These are phyloP conservation scores for Hydrozoanthus gracilis DNA, from an alignment of 92 coral and sea anemone genomes.

Conservation along the genomic window DNA sequence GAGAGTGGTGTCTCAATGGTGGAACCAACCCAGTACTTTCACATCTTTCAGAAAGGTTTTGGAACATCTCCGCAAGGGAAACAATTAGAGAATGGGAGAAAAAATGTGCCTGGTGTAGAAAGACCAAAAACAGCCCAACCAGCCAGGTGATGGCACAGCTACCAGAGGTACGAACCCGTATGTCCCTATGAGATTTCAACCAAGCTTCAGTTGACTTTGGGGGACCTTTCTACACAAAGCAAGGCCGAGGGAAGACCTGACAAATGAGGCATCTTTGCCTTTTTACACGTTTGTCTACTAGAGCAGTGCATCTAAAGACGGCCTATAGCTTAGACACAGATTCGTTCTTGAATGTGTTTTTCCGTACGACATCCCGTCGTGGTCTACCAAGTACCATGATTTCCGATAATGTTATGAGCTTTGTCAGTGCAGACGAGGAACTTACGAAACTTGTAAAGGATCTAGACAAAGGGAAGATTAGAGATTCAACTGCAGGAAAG, in stretches of 20 bases:
- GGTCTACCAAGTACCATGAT: slow-evolving; percentile 59
- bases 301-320: slow-evolving; percentile 38
- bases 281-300: slow-evolving; percentile 29
- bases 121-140: slow-evolving; percentile 53
- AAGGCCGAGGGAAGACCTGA: slow-evolving; percentile 51
- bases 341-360: slow-evolving; percentile 60
- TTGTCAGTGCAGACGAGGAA: slow-evolving; percentile 67
- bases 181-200: slow-evolving; percentile 45
- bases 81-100: slow-evolving; percentile 62
- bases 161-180: slow-evolving; percentile 41
- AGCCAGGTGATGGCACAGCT: slow-evolving; percentile 64
- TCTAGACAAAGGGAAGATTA: slow-evolving; percentile 53
- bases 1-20: slow-evolving; percentile 49
- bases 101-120: slow-evolving; percentile 53
- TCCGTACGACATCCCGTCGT: slow-evolving; percentile 64
- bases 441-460: slow-evolving; percentile 54
- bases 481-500: slow-evolving; percentile 59
- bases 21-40: slow-evolving; percentile 65
- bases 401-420: slow-evolving; percentile 70
- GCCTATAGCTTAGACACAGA: slow-evolving; percentile 3
- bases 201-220: slow-evolving; percentile 53
- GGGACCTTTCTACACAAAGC: slow-evolving; percentile 59
- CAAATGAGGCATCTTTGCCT: neutral
- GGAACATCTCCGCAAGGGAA: slow-evolving; percentile 65
- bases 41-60: slow-evolving; percentile 49